Evolutionary conservation across 2,113 vertebrate species (phyloP), one percentile per base, ranked within the genome.

Genomic region (Pedetes capensis): DNA sequence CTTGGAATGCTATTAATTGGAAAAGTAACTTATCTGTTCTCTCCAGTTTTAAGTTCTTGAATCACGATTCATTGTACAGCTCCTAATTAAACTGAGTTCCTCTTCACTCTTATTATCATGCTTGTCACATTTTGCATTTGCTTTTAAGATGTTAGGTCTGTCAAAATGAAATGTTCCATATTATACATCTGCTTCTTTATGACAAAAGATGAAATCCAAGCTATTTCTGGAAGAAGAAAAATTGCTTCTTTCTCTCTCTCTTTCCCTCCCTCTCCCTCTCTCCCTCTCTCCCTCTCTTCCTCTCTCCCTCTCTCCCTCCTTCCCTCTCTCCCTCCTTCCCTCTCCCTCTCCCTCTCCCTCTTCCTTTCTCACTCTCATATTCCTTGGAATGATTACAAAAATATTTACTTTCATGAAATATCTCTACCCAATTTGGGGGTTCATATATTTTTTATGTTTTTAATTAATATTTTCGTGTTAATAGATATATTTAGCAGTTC

Each of bases 91-190:
- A 63, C 6, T 69, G 66, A 75, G 5, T 61, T 84, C 25, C 57
- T 69, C 17, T 87, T 64, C 20, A 71, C 20, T 44, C 20, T 75
- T 69, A 16, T 87, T 74, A 94, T 83, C 34, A 86, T 75, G 25
- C 16, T 87, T 93, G 64, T 17, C 27, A 63, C 7, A 20, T 44
- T 72, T 87, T 95, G 16, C n/a, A 55, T 94, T 94, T 66, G 16
- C 84, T 80, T 61, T 82, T 68, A 96, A 95, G 49, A 82, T 72
- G 17, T 47, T 85, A 76, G 17, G 23, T 84, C 25, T 87, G 29
- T 87, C 61, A 81, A 64, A 89, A 17, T 57, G 13, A 93, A 92
- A 61, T 59, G 9, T 72, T 89, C 17, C 44, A 18, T 81, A 22
- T 71, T 75, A 69, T 1, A 64, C 22, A 69, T 93, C 34, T 93